Percentiles rank a stretch among this genome's conserved stretches.
Evolutionary conservation across 1,140 invertebrate species (phyloP).

Genomic region (Belonocnema kinseyi): DNA sequence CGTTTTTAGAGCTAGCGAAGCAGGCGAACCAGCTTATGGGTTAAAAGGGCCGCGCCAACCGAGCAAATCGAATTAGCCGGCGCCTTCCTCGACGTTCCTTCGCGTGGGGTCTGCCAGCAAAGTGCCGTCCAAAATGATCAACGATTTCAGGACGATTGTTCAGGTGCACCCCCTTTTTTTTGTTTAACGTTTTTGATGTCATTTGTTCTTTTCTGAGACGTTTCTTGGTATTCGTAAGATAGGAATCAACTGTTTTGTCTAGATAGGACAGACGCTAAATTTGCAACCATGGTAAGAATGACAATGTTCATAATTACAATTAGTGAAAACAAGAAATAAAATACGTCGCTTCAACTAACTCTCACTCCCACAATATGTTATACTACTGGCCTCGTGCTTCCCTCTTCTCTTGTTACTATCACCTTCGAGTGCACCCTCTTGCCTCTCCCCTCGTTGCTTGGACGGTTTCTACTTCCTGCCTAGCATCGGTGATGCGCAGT

Average conservation of each 20-base stretch:
- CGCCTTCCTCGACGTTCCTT: conserved; percentile 50
- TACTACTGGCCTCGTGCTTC: conserved; percentile 18
- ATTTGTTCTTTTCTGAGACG: too few relatives aligned
- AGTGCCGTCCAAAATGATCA: conserved; percentile 3
- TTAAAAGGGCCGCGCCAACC: conserved; percentile 54
- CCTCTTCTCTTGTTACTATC: conserved; percentile 53
- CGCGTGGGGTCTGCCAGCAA: conserved; percentile 36
- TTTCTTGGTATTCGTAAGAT: too few relatives aligned
- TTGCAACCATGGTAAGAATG: too few relatives aligned
- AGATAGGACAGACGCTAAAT: too few relatives aligned
- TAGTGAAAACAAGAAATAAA: too few relatives aligned
- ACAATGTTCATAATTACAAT: too few relatives aligned
- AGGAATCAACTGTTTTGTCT: too few relatives aligned
- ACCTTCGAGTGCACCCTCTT: conserved; percentile 59
- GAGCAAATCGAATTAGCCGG: conserved; percentile 58
- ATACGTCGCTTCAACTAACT: neutral
- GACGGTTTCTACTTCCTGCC: conserved; percentile 71
- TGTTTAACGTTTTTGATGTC: too few relatives aligned
- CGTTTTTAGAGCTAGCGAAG: conserved; percentile 57
- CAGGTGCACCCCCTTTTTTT: conserved; percentile 32
- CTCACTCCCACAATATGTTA: conserved; percentile 1
- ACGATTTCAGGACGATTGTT: neutral
- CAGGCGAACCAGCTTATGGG: conserved; percentile 46
- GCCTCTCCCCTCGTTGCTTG: conserved; percentile 56
- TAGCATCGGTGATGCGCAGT: conserved; percentile 74